phyloP scores from a whole-genome alignment of 2,797 vertebrate species.

The Balearica regulorum region DNA sequence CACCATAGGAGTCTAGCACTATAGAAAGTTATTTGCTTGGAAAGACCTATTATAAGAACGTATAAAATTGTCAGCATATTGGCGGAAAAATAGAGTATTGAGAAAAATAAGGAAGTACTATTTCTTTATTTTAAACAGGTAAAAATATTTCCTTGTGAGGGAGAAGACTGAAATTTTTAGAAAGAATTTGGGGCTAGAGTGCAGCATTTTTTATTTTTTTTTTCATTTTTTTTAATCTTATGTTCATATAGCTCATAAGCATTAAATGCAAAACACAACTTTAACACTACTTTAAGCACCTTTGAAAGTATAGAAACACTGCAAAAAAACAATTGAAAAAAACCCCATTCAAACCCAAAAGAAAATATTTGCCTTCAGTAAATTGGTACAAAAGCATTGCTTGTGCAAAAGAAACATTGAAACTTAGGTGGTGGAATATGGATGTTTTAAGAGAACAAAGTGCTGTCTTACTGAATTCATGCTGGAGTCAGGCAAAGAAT shows the following conservation, averaged over 20 bases:
- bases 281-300: not conserved
- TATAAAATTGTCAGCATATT: not conserved
- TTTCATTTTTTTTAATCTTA: not conserved
- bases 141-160: not conserved
- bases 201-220: not conserved
- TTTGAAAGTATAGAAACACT: not conserved
- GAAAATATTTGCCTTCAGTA: slow-evolving; percentile 16
- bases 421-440: not conserved
- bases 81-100: not conserved
- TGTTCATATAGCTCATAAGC: not conserved
- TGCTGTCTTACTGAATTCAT: slow-evolving; percentile 30
- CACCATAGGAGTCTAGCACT: not conserved
- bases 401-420: not conserved
- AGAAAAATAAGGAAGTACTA: not conserved
- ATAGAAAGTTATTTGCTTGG: not conserved
- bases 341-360: not conserved
- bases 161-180: not conserved
- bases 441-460: slow-evolving; percentile 19
- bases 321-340: not conserved
- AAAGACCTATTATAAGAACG: not conserved
- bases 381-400: not conserved
- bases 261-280: not conserved
- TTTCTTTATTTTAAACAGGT: not conserved
- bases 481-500: slow-evolving; percentile 40
- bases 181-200: not conserved